Base-by-base conservation (phyloP, 53 echinoderm and acorn worm genomes). In the Temnopleurus reevesii region DNA sequence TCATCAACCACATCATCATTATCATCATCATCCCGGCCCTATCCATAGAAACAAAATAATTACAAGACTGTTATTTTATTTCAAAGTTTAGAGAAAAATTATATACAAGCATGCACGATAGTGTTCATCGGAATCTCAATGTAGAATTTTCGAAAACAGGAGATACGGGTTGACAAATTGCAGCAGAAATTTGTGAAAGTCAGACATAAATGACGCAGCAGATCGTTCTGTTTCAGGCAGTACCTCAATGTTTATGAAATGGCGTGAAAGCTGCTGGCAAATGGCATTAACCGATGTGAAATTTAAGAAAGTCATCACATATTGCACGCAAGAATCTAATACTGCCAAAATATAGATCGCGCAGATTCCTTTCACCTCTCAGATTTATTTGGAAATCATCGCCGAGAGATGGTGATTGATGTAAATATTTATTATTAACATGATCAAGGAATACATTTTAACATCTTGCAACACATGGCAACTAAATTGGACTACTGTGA, bases 121-220 rank as follows among this genome's bases (percentile, higher is more conserved):
- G n/a, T n/a, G n/a, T n/a, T n/a, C n/a, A n/a, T n/a, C n/a, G n/a
- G n/a, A n/a, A n/a, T n/a, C n/a, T n/a, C n/a, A n/a, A n/a, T n/a
- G n/a, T n/a, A n/a, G n/a, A n/a, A n/a, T n/a, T n/a, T n/a, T n/a
- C n/a, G n/a, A n/a, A n/a, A n/a, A n/a, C n/a, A n/a, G n/a, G n/a
- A n/a, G n/a, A n/a, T n/a, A n/a, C n/a, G n/a, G n/a, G n/a, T n/a
- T n/a, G n/a, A n/a, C n/a, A n/a, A n/a, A n/a, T n/a, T n/a, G n/a
- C n/a, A n/a, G n/a, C n/a, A n/a, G n/a, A n/a, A n/a, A n/a, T n/a
- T n/a, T n/a, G n/a, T n/a, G n/a, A n/a, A n/a, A n/a, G n/a, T n/a
- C n/a, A n/a, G n/a, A n/a, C n/a, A n/a, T n/a, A n/a, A n/a, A 41
- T 71, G 71, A 71, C 71, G 71, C 38, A 71, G 71, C 71, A 71